Base-by-base conservation (phyloP, 2,113 vertebrate genomes). In the Grammomys dolichurus region DNA sequence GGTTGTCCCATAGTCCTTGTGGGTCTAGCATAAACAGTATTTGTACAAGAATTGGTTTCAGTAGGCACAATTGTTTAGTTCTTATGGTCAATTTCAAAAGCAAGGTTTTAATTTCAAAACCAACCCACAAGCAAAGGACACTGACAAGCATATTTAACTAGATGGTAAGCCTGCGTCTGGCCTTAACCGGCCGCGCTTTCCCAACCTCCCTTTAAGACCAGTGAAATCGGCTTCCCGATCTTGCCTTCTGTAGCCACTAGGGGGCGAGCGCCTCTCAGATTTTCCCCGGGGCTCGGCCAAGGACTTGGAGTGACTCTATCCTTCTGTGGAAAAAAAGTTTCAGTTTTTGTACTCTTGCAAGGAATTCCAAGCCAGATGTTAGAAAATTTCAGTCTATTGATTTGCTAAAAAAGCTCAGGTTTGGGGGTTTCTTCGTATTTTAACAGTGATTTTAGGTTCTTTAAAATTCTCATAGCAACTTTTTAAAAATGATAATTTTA, bases 211-310 rank as follows among this genome's bases (percentile, higher is more conserved):
- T 3, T 7, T 4, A 2, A 26, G 5, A 51, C 69, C 1, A 51
- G 14, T 7, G 1, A 6, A 36, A 7, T 46, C 6, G 10, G 67
- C 20, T 93, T 24, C 11, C 40, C 56, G 24, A 54, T 2, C 56
- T 65, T 77, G 17, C 22, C 0, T 31, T 1, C 28, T 1, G 12
- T 84, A 51, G 31, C 97, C 97, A 87, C 97, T 87, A 97, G 97
- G 84, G 46, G 97, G 97, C 19, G 88, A 51, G 43, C 95, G 36
- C 67, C 73, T 58, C 90, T 31, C 77, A 91, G 86, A 31, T 73
- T 93, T 97, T 80, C 70, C 11, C 7, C 7, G 5, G 40, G 31
- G 40, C 77, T 78, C 58, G 6, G 0, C 9, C 65, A 7, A 72
- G 31, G 65, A 36, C 75, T 6, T 28, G 54, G 36, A 65, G 33